Evolutionary conservation across 1,140 invertebrate species (phyloP), one percentile per base, ranked within the genome.

Genomic region (Drosophila trapezifrons): DNA sequence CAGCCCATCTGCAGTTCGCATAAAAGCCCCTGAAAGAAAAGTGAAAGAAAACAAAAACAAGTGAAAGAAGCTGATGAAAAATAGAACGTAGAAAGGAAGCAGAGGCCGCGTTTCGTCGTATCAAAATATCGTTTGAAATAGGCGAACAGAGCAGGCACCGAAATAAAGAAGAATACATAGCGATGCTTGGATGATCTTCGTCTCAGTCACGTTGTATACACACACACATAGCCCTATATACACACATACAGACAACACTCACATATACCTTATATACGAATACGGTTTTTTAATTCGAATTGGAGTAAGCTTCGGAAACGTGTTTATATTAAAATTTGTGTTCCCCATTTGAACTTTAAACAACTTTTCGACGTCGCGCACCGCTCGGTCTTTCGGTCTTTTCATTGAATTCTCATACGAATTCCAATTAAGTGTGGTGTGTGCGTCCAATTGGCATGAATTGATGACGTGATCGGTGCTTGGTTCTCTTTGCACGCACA

Each of bases 321-420:
- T 87, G 76, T 78, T 82, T 85, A 74, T 80, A 80, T 84, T 64
- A 85, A 76, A 76, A 76, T 67, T 76, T 59, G 73, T 76, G 73
- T 76, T 86, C 70, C 78, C 69, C 83, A 86, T 86, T 87, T 87
- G 82, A 86, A 86, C 82, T 86, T 86, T 86, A 86, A 86, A 82
- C 82, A 86, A 71, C 71, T 55, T 60, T 60, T 83, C 27, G 54
- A 71, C 60, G 35, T 32, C 47, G 47, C 71, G 71, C 70, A 56
- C 64, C 52, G 58, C 64, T 47, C 71, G 65, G 71, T 76, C 49
- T 46, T 43, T 47, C 22, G 45, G 45, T 47, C 45, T 52, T 89
- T 89, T 84, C 84, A 89, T 89, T 89, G 84, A 89, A 89, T 89
- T 84, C 84, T 80, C 76, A 89, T 89, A 90, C 80, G 85, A 89